Evolutionary conservation across 2,797 vertebrate genomes (phyloP).

Genomic region (Rhabdomys pumilio): DNA sequence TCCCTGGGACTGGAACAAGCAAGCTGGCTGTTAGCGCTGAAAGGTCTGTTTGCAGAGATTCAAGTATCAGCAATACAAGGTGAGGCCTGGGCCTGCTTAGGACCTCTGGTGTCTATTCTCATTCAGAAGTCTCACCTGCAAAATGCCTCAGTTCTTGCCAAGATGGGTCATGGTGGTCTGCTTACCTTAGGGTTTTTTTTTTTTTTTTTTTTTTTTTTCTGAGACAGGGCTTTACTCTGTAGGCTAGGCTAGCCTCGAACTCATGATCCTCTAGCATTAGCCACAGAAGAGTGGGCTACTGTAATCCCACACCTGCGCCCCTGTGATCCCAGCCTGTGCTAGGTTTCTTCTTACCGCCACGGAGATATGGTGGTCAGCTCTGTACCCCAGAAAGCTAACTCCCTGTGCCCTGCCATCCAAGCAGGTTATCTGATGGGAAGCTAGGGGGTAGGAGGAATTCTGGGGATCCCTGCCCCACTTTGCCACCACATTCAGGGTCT

Average conservation of each 20-base stretch:
- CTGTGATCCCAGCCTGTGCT: not conserved
- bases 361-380: not conserved
- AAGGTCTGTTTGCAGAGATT: not conserved
- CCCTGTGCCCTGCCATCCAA: not conserved
- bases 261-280: not conserved
- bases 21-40: not conserved
- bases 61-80: accelerated
- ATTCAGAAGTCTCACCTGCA: not conserved
- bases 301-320: too few relatives aligned
- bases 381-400: not conserved
- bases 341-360: not conserved
- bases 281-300: not conserved
- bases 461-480: not conserved
- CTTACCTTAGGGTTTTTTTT: not conserved
- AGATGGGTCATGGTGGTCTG: not conserved
- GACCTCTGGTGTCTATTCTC: too few relatives aligned
- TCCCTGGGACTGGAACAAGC: not conserved
- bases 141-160: not conserved
- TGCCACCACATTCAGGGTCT: not conserved
- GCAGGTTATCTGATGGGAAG: not conserved
- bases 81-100: not conserved
- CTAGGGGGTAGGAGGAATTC: not conserved
- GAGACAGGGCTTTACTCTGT: not conserved
- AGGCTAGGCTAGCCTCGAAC: not conserved
- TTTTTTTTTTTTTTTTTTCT: not conserved